Base-by-base conservation (phyloP, 2,113 vertebrate genomes). In the Chrysochloris asiatica region DNA sequence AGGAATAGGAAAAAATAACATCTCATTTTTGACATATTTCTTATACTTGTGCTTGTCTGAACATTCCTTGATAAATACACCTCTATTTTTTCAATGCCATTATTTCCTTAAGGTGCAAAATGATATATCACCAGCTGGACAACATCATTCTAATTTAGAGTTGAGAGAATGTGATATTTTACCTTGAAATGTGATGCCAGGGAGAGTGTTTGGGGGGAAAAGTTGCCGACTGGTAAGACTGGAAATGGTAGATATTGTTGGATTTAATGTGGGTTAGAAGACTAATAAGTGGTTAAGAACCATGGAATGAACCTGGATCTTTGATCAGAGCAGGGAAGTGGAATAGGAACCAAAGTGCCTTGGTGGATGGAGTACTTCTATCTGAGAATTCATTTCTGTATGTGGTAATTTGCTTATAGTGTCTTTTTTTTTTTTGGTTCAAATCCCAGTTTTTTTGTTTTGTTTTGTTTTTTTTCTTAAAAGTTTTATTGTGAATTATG, bases 21-120 rank as follows among this genome's bases (percentile, higher is more conserved):
- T 30, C 11, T 8, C 21, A 65, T 19, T 65, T 9, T 87, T 73
- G 76, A 38, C 14, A 14, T 73, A 79, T 79, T 92, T 91, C 69
- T 82, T 19, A 89, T 78, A 84, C 43, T 28, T 81, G 30, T 65
- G 6, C 89, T 87, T 92, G 61, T 61, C 61, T 76, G 59, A 82
- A 59, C 19, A 54, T 83, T 88, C 6, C 52, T 73, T 72, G 28
- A 84, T 48, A 41, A 92, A 59, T 28, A 59, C 47, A 86, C 21
- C 6, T 47, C 16, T 33, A 33, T 80, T 85, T 88, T 61, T 45
- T 36, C 8, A 59, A 17, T 56, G n/a, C 17, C 36, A 30, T 0
- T 87, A n/a, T 88, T 41, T 88, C 91, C 30, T n/a, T 89, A 61
- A n/a, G 36, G 38, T 47, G 30, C 33, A 86, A 88, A 90, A 63